Percentiles rank a stretch among this genome's conserved stretches.
Evolutionary conservation across 2,888 invertebrate species (phyloP).

Genomic region (Ormia ochracea): DNA sequence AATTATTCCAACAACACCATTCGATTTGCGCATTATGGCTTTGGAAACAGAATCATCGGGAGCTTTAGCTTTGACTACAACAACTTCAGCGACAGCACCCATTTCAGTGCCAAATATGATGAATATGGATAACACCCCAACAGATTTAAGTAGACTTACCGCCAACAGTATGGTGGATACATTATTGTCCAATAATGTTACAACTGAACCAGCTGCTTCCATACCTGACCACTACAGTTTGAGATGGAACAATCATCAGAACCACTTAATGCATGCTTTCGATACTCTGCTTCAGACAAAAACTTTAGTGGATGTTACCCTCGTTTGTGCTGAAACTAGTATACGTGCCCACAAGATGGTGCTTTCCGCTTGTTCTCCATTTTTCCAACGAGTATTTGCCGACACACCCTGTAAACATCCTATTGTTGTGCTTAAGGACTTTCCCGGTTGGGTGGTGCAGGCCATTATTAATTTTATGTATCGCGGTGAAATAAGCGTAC

Average conservation of each 20-base stretch:
- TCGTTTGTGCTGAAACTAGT: slow-evolving; percentile 90
- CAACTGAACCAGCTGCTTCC: slow-evolving; percentile 71
- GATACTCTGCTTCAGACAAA: slow-evolving; percentile 92
- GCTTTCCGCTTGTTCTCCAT: slow-evolving; percentile 91
- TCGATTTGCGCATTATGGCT: slow-evolving; percentile 69
- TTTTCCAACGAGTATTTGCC: slow-evolving; percentile 91
- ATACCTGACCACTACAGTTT: slow-evolving; percentile 90
- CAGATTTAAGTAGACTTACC: slow-evolving; percentile 4
- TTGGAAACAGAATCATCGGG: slow-evolving; percentile 53
- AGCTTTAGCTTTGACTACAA: slow-evolving; percentile 64
- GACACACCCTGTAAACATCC: slow-evolving; percentile 96
- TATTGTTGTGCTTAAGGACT: slow-evolving; percentile 93
- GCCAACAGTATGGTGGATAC: slow-evolving; percentile 56
- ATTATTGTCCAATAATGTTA: slow-evolving; percentile 56
- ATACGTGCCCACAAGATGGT: slow-evolving; percentile 94
- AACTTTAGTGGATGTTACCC: slow-evolving; percentile 91
- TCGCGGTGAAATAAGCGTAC: slow-evolving; percentile 92
- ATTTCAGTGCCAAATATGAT: slow-evolving; percentile 56
- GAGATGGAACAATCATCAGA: slow-evolving; percentile 95
- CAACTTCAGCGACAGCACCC: slow-evolving; percentile 70
- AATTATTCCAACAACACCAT: slow-evolving; percentile 69
- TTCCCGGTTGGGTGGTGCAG: slow-evolving; percentile 91
- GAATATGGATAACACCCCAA: slow-evolving; percentile 14
- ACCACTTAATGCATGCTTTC: slow-evolving; percentile 90
- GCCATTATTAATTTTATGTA: slow-evolving; percentile 96